A percentile compares a stretch with the other conserved stretches of the same genome.
Evolutionary conservation across 64 coral and sea anemone genomes (phyloP).

Genomic region (Trachythela sp.): DNA sequence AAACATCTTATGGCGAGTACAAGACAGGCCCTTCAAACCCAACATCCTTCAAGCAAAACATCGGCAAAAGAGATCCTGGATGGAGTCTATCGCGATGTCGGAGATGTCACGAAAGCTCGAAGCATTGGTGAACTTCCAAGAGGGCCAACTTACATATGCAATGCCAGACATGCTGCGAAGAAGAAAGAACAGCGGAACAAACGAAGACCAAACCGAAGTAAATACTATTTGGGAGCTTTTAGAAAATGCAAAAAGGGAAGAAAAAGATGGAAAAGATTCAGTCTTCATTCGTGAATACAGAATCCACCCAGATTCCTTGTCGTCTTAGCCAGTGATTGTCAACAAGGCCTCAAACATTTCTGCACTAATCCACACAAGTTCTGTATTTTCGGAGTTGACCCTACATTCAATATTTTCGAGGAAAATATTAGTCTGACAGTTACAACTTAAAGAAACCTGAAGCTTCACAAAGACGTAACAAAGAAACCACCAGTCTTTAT

Average conservation of each 20-base stretch:
- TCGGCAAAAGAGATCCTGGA: conserved; percentile 40
- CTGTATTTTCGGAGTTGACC: conserved; percentile 55
- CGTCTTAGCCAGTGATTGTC: conserved; percentile 42
- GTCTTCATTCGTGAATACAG: conserved; percentile 45
- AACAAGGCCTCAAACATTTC: conserved; percentile 41
- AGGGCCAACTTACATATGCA: conserved; percentile 50
- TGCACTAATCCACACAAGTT: conserved; percentile 53
- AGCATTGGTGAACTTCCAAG: conserved; percentile 34
- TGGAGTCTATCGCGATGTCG: conserved; percentile 29
- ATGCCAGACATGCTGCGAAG: conserved; percentile 32
- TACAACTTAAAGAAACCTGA: conserved; percentile 53
- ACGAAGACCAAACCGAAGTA: background rate
- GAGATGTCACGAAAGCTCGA: conserved; percentile 47
- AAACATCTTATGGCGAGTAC: conserved; percentile 31
- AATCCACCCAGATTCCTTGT: conserved; percentile 45
- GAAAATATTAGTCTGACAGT: conserved; percentile 54
- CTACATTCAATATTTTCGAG: conserved; percentile 58
- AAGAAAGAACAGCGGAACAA: background rate
- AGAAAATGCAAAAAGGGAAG: conserved; percentile 45
- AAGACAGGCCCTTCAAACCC: conserved; percentile 31
- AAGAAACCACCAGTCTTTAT: conserved; percentile 43
- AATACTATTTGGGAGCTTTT: conserved; percentile 39
- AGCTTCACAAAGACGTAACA: conserved; percentile 15
- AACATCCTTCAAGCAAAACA: conserved; percentile 2
- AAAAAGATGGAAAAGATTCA: conserved; percentile 25